Evolutionary conservation across 1,140 invertebrate genomes (phyloP).

Genomic region (Macrobrachium rosenbergii): DNA sequence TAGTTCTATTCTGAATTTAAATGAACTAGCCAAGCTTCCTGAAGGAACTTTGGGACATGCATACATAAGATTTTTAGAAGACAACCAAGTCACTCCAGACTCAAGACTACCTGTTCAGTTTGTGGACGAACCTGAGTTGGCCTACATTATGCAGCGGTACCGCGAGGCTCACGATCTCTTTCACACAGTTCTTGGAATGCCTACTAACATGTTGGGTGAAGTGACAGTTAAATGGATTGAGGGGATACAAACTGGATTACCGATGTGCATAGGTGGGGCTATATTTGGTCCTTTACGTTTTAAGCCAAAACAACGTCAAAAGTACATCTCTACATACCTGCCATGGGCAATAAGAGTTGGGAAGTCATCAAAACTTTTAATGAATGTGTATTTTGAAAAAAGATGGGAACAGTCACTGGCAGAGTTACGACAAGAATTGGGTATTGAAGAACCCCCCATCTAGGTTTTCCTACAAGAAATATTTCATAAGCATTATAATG

Average conservation of each 20-base stretch:
- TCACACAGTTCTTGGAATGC: conserved; percentile 92
- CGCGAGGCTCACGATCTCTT: conserved; percentile 96
- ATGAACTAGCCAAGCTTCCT: conserved; percentile 80
- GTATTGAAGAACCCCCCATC: conserved; percentile 53
- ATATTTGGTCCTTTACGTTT: conserved; percentile 88
- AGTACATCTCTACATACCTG: conserved; percentile 84
- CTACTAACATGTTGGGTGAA: conserved; percentile 93
- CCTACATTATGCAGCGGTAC: conserved; percentile 97
- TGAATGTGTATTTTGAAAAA: conserved; percentile 93
- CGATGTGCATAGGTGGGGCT: conserved; percentile 90
- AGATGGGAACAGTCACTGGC: conserved; percentile 90
- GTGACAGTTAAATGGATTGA: conserved; percentile 98
- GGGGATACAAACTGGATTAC: conserved; percentile 88
- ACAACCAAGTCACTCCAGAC: conserved; percentile 94
- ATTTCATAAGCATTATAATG: not conserved
- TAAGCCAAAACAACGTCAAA: conserved; percentile 84
- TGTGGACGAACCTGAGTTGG: conserved; percentile 89
- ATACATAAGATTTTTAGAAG: conserved; percentile 86
- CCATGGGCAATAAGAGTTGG: conserved; percentile 92
- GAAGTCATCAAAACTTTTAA: conserved; percentile 80
- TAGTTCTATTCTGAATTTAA: conserved; percentile 83
- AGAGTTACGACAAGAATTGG: conserved; percentile 77
- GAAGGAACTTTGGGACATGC: conserved; percentile 85
- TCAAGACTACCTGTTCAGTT: conserved; percentile 89
- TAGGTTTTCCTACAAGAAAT: not conserved